Evolutionary conservation across 2,797 vertebrate species (phyloP), one percentile per base, ranked within the genome.

Genomic region (Tapirus indicus): DNA sequence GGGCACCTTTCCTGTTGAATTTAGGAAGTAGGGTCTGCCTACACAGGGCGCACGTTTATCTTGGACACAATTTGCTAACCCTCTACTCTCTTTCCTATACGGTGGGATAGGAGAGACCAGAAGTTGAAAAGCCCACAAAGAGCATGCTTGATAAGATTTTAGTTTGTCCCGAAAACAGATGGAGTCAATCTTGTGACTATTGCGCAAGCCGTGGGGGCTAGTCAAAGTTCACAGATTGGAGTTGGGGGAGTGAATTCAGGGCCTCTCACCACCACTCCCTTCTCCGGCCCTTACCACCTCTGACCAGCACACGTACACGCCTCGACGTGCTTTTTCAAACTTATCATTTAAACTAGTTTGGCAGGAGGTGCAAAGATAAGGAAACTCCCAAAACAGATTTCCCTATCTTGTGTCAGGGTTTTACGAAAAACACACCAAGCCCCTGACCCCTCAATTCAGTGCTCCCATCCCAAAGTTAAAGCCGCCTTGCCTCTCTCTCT

Each of bases 381-480:
- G 38, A 90, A 95, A 92, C 69, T 71, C 88, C 82, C 91, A 72
- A 91, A 96, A 78, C 96, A 97, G 89, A 97, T 97, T 97, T 94
- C 78, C 54, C 77, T 62, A 66, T 84, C 75, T 97, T 96, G 77
- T 94, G 83, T 97, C 89, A 96, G 38, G 74, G 86, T 71, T 93
- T 95, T 95, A 35, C 16, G 94, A 89, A 95, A 97, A 97, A 41
- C 91, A 82, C 71, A 95, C 83, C 92, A 94, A 82, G n/a, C 95
- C 27, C 32, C 95, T 69, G 88, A 49, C n/a, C 80, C 74, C 54
- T 98, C 83, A 83, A 93, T 94, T 87, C 94, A 60, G 13, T 87
- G 95, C 78, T 74, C 95, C 68, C 11, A 23, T 90, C 96, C 98
- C 77, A 86, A 93, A 91, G 66, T 38, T 9, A 72, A 86, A 95